phyloP scores from a whole-genome alignment of 37 sponge, comb jelly and placozoan genomes.

The Halichondria panicea region DNA sequence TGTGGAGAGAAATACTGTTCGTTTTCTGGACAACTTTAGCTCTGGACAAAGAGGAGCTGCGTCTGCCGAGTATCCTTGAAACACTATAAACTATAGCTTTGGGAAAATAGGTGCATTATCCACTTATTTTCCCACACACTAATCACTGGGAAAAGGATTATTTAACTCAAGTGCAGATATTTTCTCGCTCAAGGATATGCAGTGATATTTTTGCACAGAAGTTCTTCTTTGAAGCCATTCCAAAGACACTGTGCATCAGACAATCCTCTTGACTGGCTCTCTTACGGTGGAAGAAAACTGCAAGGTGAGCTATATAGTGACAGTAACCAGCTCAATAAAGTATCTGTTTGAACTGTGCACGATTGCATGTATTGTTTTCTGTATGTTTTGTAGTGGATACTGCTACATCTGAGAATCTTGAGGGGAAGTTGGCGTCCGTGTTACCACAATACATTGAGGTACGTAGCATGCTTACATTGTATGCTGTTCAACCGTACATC shows the following conservation, averaged over 20 bases:
- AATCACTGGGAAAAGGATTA: neutral
- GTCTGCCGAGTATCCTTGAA: slow-evolving; percentile 90
- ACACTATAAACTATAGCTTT: neutral
- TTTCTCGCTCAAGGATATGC: slow-evolving; percentile 79
- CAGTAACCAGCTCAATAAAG: too few relatives aligned
- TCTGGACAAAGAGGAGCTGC: slow-evolving; percentile 84
- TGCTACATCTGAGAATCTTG: too few relatives aligned
- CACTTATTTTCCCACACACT: neutral
- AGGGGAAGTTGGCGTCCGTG: too few relatives aligned
- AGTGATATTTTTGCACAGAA: slow-evolving; percentile 84
- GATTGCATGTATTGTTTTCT: too few relatives aligned
- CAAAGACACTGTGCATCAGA: slow-evolving; percentile 64
- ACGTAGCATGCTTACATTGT: too few relatives aligned
- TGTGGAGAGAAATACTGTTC: slow-evolving; percentile 93
- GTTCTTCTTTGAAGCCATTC: slow-evolving; percentile 73
- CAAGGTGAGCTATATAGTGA: too few relatives aligned
- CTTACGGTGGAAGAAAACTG: too few relatives aligned
- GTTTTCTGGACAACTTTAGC: slow-evolving; percentile 97
- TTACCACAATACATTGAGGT: too few relatives aligned
- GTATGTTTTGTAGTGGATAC: too few relatives aligned
- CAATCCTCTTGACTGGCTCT: slow-evolving; percentile 56
- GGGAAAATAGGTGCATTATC: neutral
- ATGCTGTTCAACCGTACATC: too few relatives aligned
- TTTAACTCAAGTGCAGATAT: slow-evolving; percentile 33
- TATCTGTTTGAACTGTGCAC: too few relatives aligned